phyloP scores from a whole-genome alignment of 2,888 invertebrate genomes.

The Belgica antarctica region DNA sequence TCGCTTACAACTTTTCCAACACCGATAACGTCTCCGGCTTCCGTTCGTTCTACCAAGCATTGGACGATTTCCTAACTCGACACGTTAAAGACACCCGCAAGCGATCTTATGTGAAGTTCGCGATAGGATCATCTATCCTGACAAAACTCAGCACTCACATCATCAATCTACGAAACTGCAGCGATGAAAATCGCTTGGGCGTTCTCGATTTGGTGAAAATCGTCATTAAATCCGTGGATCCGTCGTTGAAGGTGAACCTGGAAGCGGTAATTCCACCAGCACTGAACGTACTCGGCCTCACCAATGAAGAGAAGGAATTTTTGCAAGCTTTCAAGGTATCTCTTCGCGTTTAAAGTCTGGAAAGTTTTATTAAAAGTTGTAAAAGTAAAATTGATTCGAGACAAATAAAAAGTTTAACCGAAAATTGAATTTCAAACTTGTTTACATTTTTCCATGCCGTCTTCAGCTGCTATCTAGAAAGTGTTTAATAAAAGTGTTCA shows the following conservation, averaged over 20 bases:
- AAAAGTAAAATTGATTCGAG: no score
- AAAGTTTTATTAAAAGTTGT: no score
- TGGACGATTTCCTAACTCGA: background rate
- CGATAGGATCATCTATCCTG: background rate
- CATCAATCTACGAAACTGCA: background rate
- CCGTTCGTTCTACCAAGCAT: background rate
- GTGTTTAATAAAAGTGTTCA: no score
- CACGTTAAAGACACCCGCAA: background rate
- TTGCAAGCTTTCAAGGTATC: background rate
- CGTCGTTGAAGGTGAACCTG: background rate
- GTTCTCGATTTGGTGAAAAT: conserved; percentile 4
- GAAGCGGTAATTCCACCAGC: background rate
- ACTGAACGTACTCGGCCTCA: background rate
- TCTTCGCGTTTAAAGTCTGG: no score
- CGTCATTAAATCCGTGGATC: background rate
- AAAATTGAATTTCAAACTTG: no score
- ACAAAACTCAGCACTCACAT: background rate
- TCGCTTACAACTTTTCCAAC: background rate
- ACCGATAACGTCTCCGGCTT: background rate
- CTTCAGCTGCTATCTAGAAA: no score
- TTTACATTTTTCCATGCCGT: no score
- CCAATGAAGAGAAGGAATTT: background rate
- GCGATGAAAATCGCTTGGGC: background rate
- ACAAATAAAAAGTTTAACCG: no score
- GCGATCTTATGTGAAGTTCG: background rate